Evolutionary conservation across 1,140 invertebrate genomes (phyloP).

Genomic region (Heliconius nattereri): DNA sequence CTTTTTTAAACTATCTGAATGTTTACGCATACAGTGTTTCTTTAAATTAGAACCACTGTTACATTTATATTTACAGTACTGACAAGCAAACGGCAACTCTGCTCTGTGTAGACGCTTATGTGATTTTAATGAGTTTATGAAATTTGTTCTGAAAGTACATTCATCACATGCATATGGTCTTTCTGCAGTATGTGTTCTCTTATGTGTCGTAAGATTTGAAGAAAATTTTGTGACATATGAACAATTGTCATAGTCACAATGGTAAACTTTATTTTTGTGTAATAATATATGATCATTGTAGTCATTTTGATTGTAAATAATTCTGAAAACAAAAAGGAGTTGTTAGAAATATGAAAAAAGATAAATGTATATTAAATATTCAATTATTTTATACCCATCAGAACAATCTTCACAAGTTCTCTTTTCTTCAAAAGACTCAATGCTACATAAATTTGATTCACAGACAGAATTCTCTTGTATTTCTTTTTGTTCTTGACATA

Average conservation of each 20-base stretch:
- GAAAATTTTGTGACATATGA: slow-evolving; percentile 58
- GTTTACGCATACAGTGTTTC: slow-evolving; percentile 70
- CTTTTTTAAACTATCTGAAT: slow-evolving; percentile 45
- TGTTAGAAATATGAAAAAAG: background rate
- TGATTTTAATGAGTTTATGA: slow-evolving; percentile 69
- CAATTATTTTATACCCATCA: slow-evolving; percentile 29
- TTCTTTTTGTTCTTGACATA: slow-evolving; percentile 33
- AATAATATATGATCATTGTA: slow-evolving; percentile 35
- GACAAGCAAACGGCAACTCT: slow-evolving; percentile 71
- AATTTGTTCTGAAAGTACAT: slow-evolving; percentile 82
- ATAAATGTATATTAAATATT: slow-evolving; percentile 9
- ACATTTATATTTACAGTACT: slow-evolving; percentile 72
- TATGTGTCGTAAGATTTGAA: slow-evolving; percentile 70
- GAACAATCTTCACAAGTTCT: slow-evolving; percentile 25
- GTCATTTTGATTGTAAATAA: slow-evolving; percentile 28
- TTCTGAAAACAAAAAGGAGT: slow-evolving; percentile 44
- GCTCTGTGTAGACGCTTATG: slow-evolving; percentile 73
- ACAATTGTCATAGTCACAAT: slow-evolving; percentile 58
- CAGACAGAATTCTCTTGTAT: background rate
- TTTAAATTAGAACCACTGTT: slow-evolving; percentile 79
- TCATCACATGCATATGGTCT: slow-evolving; percentile 86
- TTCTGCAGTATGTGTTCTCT: slow-evolving; percentile 81
- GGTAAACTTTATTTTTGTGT: slow-evolving; percentile 44
- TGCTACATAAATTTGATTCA: background rate
- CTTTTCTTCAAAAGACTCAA: background rate